These are phyloP conservation scores for Coelopa pilipes DNA, from an alignment of 2,888 invertebrate genomes.

Conservation along the genomic window DNA sequence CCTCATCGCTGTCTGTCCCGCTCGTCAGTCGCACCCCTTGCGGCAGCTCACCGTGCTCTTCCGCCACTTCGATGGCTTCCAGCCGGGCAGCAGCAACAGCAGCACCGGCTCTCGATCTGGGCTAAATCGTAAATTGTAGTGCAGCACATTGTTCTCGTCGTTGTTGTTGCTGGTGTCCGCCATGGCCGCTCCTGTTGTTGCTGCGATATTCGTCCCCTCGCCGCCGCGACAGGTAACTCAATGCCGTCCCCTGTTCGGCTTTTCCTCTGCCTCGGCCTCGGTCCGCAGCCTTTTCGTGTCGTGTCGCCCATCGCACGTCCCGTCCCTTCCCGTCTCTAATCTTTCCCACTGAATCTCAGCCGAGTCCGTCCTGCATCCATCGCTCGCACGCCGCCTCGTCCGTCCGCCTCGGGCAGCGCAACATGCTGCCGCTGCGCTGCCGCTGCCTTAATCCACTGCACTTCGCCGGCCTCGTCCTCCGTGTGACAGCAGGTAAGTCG, in stretches of 20 bases:
- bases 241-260: slow-evolving; percentile 37
- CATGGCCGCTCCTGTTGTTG: not conserved
- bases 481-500: slow-evolving; percentile 13
- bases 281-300: not conserved
- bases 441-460: slow-evolving; percentile 28
- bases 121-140: slow-evolving; percentile 59
- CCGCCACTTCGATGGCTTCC: not conserved
- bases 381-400: slow-evolving; percentile 4
- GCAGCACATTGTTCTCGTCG: slow-evolving; percentile 28
- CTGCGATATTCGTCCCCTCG: not conserved
- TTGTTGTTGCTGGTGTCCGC: slow-evolving; percentile 27
- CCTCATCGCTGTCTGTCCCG: no score
- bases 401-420: not conserved
- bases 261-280: slow-evolving; percentile 29
- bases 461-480: not conserved
- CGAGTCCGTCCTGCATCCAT: not conserved
- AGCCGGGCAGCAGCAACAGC: not conserved
- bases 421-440: slow-evolving; percentile 14
- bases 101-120: slow-evolving; percentile 51
- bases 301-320: not conserved
- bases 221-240: slow-evolving; percentile 5
- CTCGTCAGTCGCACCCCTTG: not conserved
- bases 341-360: slow-evolving; percentile 34
- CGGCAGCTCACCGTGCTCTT: not conserved
- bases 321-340: slow-evolving; percentile 28